These are phyloP conservation scores for Rhyacichthys aspro DNA, from an alignment of 2,797 vertebrate genomes.

Conservation along the genomic window DNA sequence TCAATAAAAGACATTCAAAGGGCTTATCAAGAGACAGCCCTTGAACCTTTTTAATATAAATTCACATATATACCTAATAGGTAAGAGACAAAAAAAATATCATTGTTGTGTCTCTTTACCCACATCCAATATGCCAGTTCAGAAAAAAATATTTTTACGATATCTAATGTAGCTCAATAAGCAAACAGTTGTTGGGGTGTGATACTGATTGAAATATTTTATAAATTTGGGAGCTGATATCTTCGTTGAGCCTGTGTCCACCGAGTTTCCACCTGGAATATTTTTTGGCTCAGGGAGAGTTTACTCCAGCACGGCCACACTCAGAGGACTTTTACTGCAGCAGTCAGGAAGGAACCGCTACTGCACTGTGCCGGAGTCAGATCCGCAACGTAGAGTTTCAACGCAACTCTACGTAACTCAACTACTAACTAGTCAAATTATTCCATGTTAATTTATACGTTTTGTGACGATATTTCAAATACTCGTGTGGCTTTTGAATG, in stretches of 20 bases:
- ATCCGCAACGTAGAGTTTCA: conserved; percentile 42
- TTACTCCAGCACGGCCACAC: conserved; percentile 52
- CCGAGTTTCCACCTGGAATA: conserved; percentile 68
- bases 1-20: too few relatives aligned
- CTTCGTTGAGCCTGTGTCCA: conserved; percentile 12
- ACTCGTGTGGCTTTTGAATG: conserved; percentile 27
- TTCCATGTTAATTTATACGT: background rate
- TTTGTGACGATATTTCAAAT: conserved; percentile 21
- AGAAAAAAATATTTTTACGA: too few relatives aligned
- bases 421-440: conserved; percentile 19
- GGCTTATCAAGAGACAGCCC: too few relatives aligned
- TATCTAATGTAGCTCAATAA: background rate
- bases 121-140: too few relatives aligned
- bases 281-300: conserved; percentile 71
- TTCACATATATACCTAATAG: too few relatives aligned
- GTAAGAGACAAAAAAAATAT: background rate
- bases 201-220: too few relatives aligned
- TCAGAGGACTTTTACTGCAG: conserved; percentile 71
- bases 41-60: too few relatives aligned
- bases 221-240: conserved; percentile 4
- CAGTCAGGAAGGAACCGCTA: conserved; percentile 71
- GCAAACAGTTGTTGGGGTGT: background rate
- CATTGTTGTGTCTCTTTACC: too few relatives aligned
- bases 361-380: conserved; percentile 43
- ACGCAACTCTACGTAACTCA: conserved; percentile 33